Evolutionary conservation across 1,140 invertebrate genomes (phyloP), one percentile per base, ranked within the genome.

Genomic region (Pararge aegeria): DNA sequence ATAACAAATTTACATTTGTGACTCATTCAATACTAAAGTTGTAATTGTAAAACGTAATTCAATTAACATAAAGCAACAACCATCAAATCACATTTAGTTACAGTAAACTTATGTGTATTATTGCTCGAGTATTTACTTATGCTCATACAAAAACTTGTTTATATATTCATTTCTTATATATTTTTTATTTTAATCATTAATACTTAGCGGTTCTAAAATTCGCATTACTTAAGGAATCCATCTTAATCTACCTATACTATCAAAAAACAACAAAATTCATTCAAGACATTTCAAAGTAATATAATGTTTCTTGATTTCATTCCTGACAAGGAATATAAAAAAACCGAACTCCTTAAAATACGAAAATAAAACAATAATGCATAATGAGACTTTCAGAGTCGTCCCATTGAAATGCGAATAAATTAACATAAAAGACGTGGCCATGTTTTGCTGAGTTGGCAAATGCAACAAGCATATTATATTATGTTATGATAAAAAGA

Each of bases 361-460:
- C 42, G 16, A 21, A 46, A 46, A 46, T 46, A 18, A 46, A n/a
- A 46, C 20, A 29, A 75, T 72, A 78, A 78, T 78, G 69, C 65
- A 76, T 78, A 79, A 75, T 72, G 60, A 49, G 57, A 66, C 75
- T 75, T 80, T 27, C 70, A 75, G 62, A 75, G 62, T 63, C 66
- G 64, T 56, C 63, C 73, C 69, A 78, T 83, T 83, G 68, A 80
- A 78, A 82, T 83, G 78, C 73, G 73, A 78, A 86, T 86, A 83
- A 83, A 86, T 86, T 83, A 81, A 73, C 76, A 83, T 84, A 84
- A 83, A 71, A 52, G 73, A 68, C 55, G 61, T 68, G 64, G 30
- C 53, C 62, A 68, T 55, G 64, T 70, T 55, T 71, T 59, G 61
- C 64, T 65, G 37, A 48, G 30, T 55, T 70, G 58, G 67, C 67